These are phyloP conservation scores for Gasterosteus aculeatus DNA, from an alignment of 2,113 vertebrate species.

Conservation along the genomic window DNA sequence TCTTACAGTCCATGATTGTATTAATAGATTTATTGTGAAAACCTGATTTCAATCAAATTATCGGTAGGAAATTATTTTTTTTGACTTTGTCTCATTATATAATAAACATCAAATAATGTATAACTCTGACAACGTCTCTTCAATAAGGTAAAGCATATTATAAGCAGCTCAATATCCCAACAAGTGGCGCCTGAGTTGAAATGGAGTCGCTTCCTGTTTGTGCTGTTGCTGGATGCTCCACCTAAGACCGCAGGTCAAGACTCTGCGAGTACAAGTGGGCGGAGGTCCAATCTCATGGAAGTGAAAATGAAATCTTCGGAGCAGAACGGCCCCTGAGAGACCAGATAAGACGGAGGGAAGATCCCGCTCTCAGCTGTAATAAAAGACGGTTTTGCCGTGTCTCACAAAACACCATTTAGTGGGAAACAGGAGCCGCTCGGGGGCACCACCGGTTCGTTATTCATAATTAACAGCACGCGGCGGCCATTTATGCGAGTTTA, in stretches of 20 bases:
- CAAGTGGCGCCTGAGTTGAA: conserved; percentile 17
- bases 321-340: conserved; percentile 43
- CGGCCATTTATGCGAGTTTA: conserved; percentile 34
- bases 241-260: conserved; percentile 39
- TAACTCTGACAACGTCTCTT: background rate
- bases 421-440: conserved; percentile 30
- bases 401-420: conserved; percentile 19
- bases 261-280: background rate
- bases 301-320: conserved; percentile 52
- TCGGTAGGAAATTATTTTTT: background rate
- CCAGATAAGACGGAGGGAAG: conserved; percentile 15
- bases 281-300: conserved; percentile 42
- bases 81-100: too few species aligned
- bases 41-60: background rate
- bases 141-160: conserved; percentile 26
- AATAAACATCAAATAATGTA: too few species aligned
- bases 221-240: background rate
- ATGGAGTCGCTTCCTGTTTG: conserved; percentile 25
- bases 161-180: conserved; percentile 30
- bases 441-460: conserved; percentile 39
- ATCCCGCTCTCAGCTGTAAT: conserved; percentile 24
- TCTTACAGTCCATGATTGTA: too few species aligned
- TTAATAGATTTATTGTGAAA: too few species aligned
- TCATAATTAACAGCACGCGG: conserved; percentile 52
- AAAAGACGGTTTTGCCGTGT: conserved; percentile 28